Base-by-base conservation (phyloP, 1,140 invertebrate species). In the Trachymyrmex septentrionalis region DNA sequence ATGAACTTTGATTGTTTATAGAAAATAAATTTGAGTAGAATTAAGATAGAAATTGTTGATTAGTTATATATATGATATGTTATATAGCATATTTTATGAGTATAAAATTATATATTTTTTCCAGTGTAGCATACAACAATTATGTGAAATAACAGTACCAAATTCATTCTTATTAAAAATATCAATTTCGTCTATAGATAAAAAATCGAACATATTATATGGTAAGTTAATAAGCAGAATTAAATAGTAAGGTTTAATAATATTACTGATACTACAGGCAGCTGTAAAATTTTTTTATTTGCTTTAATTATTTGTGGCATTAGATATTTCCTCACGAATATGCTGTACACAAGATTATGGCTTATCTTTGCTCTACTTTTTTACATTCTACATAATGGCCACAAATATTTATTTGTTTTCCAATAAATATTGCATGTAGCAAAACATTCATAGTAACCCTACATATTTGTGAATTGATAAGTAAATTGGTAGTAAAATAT, bases 91-190 rank as follows among this genome's bases (percentile, higher is more conserved):
- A 61, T 61, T 4, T 2, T 21, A 3, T 55, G 38, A 10, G 9
- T 44, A 44, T 9, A 73, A 61, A 1, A 34, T 73, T 24, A n/a
- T 50, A 38, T 50, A 34, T 59, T 24, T 59, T 50, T 75, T 84
- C 0, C 27, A 84, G 80, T 73, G 80, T 5, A 75, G 24, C 10
- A 24, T 84, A 75, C 12, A 73, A 50, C 16, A 21, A 12, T 24
- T 84, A 21, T 73, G 69, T 12, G 19, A 84, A 61, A 7, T 84
- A 19, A 75, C 69, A 34, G 55, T 82, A 14, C 38, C n/a, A 2
- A 34, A 63, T 61, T 21, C 69, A 50, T 84, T 84, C 14, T 34
- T 84, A 75, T 4, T 84, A 2, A 84, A 64, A 61, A 75, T 75
- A 38, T 55, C 80, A 61, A 4, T 84, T 61, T 75, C 69, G 0